A percentile compares a stretch with the other conserved stretches of the same genome.
phyloP scores from a whole-genome alignment of 2,797 vertebrate genomes.

The Pseudochirops cupreus region DNA sequence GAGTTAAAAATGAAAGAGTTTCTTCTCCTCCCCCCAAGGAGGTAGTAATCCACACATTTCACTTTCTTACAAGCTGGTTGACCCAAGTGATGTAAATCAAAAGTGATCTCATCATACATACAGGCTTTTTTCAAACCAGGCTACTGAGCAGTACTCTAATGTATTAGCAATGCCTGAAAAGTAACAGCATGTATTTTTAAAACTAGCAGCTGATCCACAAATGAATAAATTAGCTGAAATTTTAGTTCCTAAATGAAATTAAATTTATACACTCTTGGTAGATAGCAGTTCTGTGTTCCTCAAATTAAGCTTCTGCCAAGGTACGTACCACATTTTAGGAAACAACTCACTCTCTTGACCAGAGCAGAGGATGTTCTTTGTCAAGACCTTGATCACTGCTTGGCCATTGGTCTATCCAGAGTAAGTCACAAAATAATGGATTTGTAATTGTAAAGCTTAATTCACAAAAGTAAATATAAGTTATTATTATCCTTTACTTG shows the following conservation, averaged over 20 bases:
- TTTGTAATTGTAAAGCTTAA: background rate
- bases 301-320: background rate
- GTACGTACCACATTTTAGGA: background rate
- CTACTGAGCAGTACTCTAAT: background rate
- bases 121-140: background rate
- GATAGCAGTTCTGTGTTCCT: background rate
- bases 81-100: background rate
- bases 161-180: background rate
- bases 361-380: background rate
- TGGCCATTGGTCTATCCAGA: background rate
- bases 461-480: background rate
- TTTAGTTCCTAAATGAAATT: slow-evolving; percentile 6
- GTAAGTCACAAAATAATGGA: background rate
- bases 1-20: background rate
- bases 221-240: background rate
- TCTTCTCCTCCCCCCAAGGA: background rate
- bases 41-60: background rate
- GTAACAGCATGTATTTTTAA: background rate
- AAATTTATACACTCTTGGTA: too few relatives aligned
- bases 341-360: background rate
- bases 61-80: background rate
- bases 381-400: background rate
- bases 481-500: background rate
- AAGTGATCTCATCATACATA: background rate
- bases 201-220: background rate